Percentiles rank a stretch among this genome's conserved stretches.
These are phyloP conservation scores for Neopipo cinnamomea DNA, from an alignment of 2,113 vertebrate species.

Conservation along the genomic window DNA sequence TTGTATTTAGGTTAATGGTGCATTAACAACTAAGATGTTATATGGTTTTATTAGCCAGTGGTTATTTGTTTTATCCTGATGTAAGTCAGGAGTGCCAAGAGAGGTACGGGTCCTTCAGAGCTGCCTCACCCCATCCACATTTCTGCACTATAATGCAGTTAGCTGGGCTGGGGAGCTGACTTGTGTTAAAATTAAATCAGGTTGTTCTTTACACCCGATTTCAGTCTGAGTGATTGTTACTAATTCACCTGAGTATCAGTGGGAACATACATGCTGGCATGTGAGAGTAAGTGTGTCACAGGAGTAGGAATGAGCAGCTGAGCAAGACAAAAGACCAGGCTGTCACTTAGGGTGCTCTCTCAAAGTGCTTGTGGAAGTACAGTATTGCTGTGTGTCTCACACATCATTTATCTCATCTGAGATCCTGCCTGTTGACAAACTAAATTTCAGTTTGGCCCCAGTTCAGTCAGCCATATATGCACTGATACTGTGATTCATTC, in stretches of 20 bases:
- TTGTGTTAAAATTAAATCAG: background rate
- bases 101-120: background rate
- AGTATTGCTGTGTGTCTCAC: fast-evolving
- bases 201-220: background rate
- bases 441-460: background rate
- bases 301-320: background rate
- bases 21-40: background rate
- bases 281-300: background rate
- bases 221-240: background rate
- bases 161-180: background rate
- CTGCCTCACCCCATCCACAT: background rate
- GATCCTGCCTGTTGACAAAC: background rate
- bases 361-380: background rate
- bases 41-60: background rate
- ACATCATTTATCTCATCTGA: background rate
- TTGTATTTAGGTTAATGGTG: background rate
- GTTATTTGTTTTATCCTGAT: background rate
- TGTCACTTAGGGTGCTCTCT: background rate
- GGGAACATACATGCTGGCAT: fast-evolving
- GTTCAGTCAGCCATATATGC: fast-evolving
- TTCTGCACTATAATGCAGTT: background rate
- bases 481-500: background rate
- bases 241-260: background rate
- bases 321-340: fast-evolving
- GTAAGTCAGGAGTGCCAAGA: background rate